Base-by-base conservation (phyloP, 2,888 invertebrate genomes). In the Eulithis prunata region DNA sequence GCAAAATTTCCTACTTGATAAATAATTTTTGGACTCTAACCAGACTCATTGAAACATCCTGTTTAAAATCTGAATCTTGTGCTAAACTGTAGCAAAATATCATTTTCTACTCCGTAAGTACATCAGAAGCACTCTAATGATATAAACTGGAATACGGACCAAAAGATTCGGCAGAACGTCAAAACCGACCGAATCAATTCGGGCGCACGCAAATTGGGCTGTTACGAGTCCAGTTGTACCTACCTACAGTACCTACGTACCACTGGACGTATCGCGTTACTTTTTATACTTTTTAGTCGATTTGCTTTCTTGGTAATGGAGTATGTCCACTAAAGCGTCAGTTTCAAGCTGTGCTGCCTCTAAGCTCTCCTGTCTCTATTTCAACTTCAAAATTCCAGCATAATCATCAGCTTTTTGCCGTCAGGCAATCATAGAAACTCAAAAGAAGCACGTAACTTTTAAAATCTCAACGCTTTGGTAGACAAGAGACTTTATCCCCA, bases 181-280 rank as follows among this genome's bases (percentile, higher is more conserved):
- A 53, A 45, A 60, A 53, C 32, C 43, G 43, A n/a, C 38, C 45
- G 53, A 65, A 61, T 65, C 57, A 61, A 60, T 60, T 53, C 56
- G 13, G 6, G 53, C 36, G 51, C 43, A 45, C 46, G 52, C 57
- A 57, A 60, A 60, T 65, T 53, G 56, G 59, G 45, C 36, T 45
- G 36, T 55, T 56, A 57, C 66, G 36, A 53, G 38, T 21, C 21
- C 21, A 21, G 21, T 21, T 41, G 41, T 41, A 41, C 41, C 6
- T 41, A 41, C 10, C 41, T 41, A 41, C 14, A 36, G 41, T 45
- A 51, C 38, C 58, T 58, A 58, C 58, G 45, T 21, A 60, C 41
- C 49, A 51, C 41, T 57, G 58, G 58, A 60, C 66, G 56, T 62
- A 56, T 66, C 66, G 47, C 11, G 52, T 41, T 46, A 28, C 56